phyloP scores from a whole-genome alignment of 2,113 vertebrate genomes.

The Steatornis caripensis region DNA sequence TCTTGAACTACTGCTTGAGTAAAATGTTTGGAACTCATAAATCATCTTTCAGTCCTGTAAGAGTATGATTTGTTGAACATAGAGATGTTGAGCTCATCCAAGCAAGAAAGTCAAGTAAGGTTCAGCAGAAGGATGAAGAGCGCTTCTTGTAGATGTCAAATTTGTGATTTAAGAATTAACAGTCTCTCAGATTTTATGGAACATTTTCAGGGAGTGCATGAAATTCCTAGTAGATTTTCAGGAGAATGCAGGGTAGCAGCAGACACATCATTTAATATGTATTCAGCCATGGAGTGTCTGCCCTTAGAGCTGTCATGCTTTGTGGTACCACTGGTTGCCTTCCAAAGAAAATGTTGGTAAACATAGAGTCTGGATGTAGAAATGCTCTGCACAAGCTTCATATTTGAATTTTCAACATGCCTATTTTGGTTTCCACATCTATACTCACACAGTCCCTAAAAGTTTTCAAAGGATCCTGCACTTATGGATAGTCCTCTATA shows the following conservation, averaged over 20 bases:
- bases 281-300: background rate
- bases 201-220: background rate
- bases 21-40: background rate
- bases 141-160: background rate
- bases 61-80: background rate
- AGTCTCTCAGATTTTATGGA: background rate
- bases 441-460: background rate
- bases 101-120: background rate
- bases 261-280: background rate
- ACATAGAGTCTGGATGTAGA: background rate
- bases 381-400: background rate
- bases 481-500: background rate
- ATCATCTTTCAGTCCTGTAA: background rate
- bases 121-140: background rate
- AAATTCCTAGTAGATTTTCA: background rate
- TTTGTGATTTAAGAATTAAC: constrained; percentile 26
- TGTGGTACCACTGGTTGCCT: background rate
- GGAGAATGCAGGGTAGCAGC: background rate
- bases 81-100: background rate
- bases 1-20: background rate
- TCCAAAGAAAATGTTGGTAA: background rate
- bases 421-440: background rate
- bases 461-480: background rate
- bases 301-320: background rate
- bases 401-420: background rate